Conservation (phyloP, 2,797 vertebrate genomes). For the Platyrinchus mystaceus region DNA sequence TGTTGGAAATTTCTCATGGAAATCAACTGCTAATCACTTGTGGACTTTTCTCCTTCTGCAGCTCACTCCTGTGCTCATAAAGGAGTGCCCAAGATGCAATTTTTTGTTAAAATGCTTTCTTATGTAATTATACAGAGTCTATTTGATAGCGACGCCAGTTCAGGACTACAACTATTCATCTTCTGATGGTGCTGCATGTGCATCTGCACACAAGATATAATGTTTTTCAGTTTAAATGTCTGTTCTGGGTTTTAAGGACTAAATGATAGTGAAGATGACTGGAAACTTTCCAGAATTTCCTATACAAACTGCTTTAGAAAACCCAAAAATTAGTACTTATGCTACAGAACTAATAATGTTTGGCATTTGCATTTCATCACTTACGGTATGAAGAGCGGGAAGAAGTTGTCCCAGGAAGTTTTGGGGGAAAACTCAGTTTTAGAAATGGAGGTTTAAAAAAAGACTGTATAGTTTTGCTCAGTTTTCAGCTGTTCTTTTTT, state of each 20-base stretch:
- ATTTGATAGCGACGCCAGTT: conserved; percentile 68
- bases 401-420: conserved; percentile 65
- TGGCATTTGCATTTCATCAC: conserved; percentile 74
- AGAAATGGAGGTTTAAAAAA: conserved; percentile 51
- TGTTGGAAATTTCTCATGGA: conserved; percentile 72
- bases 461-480: not conserved
- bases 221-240: conserved; percentile 75
- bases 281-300: conserved; percentile 75
- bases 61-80: conserved; percentile 65
- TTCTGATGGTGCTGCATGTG: conserved; percentile 63
- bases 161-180: conserved; percentile 74
- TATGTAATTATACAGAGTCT: conserved; percentile 78
- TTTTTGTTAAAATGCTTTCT: conserved; percentile 66
- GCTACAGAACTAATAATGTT: conserved; percentile 78
- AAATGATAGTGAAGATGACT: conserved; percentile 79
- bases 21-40: conserved; percentile 73
- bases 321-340: conserved; percentile 76
- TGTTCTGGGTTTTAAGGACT: conserved; percentile 78
- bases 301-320: conserved; percentile 67
- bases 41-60: conserved; percentile 64
- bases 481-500: conserved; percentile 47
- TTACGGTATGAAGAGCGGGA: conserved; percentile 52
- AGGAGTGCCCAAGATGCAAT: conserved; percentile 70
- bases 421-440: conserved; percentile 36
- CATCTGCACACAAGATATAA: conserved; percentile 76